Evolutionary conservation across 2,888 invertebrate genomes (phyloP).

Genomic region (Kuschelorhynchus macadamiae): DNA sequence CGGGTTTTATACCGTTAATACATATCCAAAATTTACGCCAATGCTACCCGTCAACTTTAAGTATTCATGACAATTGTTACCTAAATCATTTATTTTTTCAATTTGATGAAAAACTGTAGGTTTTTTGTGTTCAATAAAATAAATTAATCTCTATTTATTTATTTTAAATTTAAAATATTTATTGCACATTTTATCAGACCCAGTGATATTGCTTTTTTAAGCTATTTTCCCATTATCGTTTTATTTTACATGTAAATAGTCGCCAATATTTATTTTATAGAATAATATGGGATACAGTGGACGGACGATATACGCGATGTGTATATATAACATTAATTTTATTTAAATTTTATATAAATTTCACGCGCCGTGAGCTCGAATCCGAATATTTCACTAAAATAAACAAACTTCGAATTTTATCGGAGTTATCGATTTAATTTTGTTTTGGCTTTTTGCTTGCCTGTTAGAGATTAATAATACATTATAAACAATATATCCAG

Average conservation of each 20-base stretch:
- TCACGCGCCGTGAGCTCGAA: constrained; percentile 29
- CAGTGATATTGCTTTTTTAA: constrained; percentile 27
- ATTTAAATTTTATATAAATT: constrained; percentile 46
- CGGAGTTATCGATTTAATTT: not conserved
- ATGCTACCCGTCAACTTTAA: no score
- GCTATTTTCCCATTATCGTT: constrained; percentile 32
- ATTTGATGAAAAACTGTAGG: no score
- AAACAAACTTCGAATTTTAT: not conserved
- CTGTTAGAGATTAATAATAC: no score
- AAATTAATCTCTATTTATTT: constrained; percentile 34
- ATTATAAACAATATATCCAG: no score
- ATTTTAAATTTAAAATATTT: constrained; percentile 27
- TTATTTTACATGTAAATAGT: constrained; percentile 33
- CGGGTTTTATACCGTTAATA: no score
- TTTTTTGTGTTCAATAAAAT: not conserved
- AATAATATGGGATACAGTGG: constrained; percentile 28
- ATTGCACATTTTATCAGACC: constrained; percentile 16
- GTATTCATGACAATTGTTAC: no score
- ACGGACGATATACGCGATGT: constrained; percentile 21
- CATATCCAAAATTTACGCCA: no score
- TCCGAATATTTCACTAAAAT: constrained; percentile 35
- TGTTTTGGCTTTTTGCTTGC: not conserved
- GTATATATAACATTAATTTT: constrained; percentile 35
- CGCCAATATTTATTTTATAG: constrained; percentile 36
- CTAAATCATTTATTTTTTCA: no score